Evolutionary conservation across 2,888 invertebrate genomes (phyloP), one percentile per base, ranked within the genome.

Genomic region (Philonicus albiceps): DNA sequence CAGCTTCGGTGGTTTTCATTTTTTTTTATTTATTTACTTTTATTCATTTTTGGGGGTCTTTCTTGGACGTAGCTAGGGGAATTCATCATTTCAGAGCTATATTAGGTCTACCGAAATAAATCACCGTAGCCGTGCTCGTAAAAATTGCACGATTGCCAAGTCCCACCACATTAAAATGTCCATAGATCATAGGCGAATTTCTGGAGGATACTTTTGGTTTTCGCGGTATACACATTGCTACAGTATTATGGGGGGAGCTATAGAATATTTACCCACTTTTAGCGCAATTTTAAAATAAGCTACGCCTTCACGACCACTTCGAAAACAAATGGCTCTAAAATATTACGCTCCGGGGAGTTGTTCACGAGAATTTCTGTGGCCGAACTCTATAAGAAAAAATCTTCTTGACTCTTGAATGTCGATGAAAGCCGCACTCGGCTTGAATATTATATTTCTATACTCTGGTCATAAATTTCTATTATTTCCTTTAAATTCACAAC

Each of bases 181-280:
- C 30, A 78, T 78, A 78, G 78, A 78, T 78, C 78, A 78, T 78
- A 78, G 78, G 22, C 40, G 53, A 49, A 78, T 40, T 78, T 78
- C 16, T 49, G 22, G 27, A 64, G 27, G 64, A 64, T 19, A 13
- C 64, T 78, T 78, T 78, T 13, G 49, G 11, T 19, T 49, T 49
- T 30, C 0, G 3, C 22, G 19, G 22, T 11, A 2, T 22, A 22
- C 11, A 64, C 49, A 5, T 27, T 2, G 64, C 22, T 2, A 22
- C 2, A 2, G 27, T 19, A 8, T 30, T 53, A 53, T 16, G 1
- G n/a, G 30, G 27, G 22, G 27, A 78, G 49, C 53, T 30, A 19
- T 1, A 27, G 31, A 30, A 49, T 43, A 43, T 78, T 78, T 49
- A 8, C n/a, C 43, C 19, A 78, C 49, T 78, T 78, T n/a, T 4